A percentile compares a stretch with the other conserved stretches of the same genome.
These are phyloP conservation scores for Vanessa cardui DNA, from an alignment of 2,888 invertebrate species.

Conservation along the genomic window DNA sequence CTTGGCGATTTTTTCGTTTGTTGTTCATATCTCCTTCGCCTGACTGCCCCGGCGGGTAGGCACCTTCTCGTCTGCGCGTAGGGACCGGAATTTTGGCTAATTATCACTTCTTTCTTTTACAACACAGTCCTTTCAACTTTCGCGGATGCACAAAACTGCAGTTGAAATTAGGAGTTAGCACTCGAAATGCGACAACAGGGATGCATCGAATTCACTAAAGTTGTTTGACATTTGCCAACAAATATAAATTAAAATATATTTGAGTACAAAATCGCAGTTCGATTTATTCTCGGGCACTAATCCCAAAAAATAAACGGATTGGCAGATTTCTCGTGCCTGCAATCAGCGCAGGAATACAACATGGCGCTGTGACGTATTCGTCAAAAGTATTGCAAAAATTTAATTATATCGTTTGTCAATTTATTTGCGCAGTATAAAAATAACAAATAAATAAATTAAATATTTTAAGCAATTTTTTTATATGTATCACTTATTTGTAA, in stretches of 20 bases:
- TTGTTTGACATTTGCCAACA: slow-evolving; percentile 80
- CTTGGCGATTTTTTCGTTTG: slow-evolving; percentile 93
- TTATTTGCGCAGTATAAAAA: slow-evolving; percentile 36
- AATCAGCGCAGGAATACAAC: slow-evolving; percentile 84
- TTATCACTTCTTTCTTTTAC: slow-evolving; percentile 81
- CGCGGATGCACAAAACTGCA: slow-evolving; percentile 83
- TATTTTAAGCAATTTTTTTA: slow-evolving; percentile 59
- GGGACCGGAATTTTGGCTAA: slow-evolving; percentile 93
- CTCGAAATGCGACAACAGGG: slow-evolving; percentile 77
- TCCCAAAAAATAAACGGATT: slow-evolving; percentile 82
- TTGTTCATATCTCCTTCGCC: slow-evolving; percentile 88
- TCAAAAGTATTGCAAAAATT: slow-evolving; percentile 76
- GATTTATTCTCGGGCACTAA: slow-evolving; percentile 79
- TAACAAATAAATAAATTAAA: slow-evolving; percentile 37
- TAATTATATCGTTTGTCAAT: slow-evolving; percentile 54
- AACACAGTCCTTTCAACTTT: slow-evolving; percentile 84
- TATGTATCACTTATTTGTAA: slow-evolving; percentile 58
- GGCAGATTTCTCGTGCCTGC: slow-evolving; percentile 83
- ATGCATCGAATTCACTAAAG: slow-evolving; percentile 78
- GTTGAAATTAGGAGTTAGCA: slow-evolving; percentile 79
- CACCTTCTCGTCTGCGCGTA: slow-evolving; percentile 90
- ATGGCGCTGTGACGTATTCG: slow-evolving; percentile 83
- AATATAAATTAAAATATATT: slow-evolving; percentile 80
- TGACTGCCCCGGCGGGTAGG: slow-evolving; percentile 87
- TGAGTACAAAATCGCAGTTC: slow-evolving; percentile 81